These are phyloP conservation scores for Cosmopolites sordidus DNA, from an alignment of 2,888 invertebrate species.

Conservation along the genomic window DNA sequence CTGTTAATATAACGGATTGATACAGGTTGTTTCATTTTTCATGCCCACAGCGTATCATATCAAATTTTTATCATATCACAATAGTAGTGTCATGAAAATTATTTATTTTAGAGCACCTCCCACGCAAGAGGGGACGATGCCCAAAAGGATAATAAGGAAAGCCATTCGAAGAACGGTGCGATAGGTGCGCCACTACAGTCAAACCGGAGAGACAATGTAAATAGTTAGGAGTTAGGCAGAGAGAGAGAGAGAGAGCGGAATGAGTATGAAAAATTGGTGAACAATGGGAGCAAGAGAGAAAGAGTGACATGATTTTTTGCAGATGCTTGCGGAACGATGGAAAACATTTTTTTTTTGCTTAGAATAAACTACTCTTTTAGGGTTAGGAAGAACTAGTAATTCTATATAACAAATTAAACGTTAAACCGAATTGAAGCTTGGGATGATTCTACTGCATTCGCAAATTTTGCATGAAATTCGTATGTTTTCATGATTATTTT, in stretches of 20 bases:
- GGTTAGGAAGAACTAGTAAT: slow-evolving; percentile 20
- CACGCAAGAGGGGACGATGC: slow-evolving; percentile 30
- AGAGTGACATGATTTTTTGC: neutral
- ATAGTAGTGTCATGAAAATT: too few species aligned
- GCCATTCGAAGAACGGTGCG: slow-evolving; percentile 47
- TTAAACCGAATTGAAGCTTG: slow-evolving; percentile 6
- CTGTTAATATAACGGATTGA: too few species aligned
- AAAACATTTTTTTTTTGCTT: slow-evolving; percentile 1
- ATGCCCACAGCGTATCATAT: too few species aligned
- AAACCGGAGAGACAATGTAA: neutral
- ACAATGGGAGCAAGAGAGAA: slow-evolving; percentile 5
- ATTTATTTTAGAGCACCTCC: slow-evolving; percentile 32
- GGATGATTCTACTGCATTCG: too few species aligned
- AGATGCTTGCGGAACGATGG: neutral
- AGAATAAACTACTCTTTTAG: slow-evolving; percentile 14
- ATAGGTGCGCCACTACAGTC: slow-evolving; percentile 12
- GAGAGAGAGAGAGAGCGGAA: neutral
- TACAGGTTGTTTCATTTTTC: too few species aligned
- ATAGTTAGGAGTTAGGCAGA: neutral
- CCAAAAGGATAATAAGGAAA: slow-evolving; percentile 48
- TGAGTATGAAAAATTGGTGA: neutral
- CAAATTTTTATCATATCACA: too few species aligned
- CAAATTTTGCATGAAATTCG: too few species aligned
- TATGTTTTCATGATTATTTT: too few species aligned
- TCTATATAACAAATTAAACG: slow-evolving; percentile 20